phyloP scores from a whole-genome alignment of 2,888 invertebrate genomes.

The Drosophila anceps region DNA sequence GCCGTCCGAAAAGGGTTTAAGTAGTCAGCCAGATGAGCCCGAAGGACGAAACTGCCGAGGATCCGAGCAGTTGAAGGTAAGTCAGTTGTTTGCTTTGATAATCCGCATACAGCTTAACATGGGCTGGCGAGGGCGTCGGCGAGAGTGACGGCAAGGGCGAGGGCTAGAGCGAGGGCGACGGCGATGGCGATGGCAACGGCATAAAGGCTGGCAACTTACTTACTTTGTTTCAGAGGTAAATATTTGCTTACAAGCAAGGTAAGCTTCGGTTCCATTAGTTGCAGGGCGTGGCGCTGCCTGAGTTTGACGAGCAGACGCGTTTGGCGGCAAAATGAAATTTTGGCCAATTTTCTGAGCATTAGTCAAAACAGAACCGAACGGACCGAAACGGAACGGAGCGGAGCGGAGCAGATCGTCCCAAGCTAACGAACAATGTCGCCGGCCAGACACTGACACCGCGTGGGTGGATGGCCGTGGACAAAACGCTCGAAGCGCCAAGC shows the following conservation, averaged over 20 bases:
- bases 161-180: not conserved
- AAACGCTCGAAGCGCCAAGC: conserved; percentile 46
- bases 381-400: not conserved
- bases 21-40: not conserved
- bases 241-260: conserved; percentile 78
- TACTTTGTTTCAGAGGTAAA: conserved; percentile 76
- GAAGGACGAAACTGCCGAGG: conserved; percentile 4
- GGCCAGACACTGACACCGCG: conserved; percentile 30
- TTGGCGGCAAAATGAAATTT: conserved; percentile 66
- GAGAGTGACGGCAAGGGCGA: not conserved
- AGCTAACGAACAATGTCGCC: not conserved
- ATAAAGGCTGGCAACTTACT: conserved; percentile 45
- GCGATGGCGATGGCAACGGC: conserved; percentile 12
- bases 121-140: not conserved
- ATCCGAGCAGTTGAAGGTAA: conserved; percentile 26
- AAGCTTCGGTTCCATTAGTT: conserved; percentile 79
- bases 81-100: conserved; percentile 72
- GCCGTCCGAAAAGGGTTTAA: conserved; percentile 13
- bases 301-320: conserved; percentile 39
- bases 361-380: conserved; percentile 37
- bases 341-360: conserved; percentile 78
- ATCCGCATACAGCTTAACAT: conserved; percentile 76
- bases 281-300: conserved; percentile 36
- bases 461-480: conserved; percentile 14
- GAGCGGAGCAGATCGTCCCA: not conserved